Evolutionary conservation across 2,888 invertebrate genomes (phyloP), one percentile per base, ranked within the genome.

Genomic region (Drosophila formosana): DNA sequence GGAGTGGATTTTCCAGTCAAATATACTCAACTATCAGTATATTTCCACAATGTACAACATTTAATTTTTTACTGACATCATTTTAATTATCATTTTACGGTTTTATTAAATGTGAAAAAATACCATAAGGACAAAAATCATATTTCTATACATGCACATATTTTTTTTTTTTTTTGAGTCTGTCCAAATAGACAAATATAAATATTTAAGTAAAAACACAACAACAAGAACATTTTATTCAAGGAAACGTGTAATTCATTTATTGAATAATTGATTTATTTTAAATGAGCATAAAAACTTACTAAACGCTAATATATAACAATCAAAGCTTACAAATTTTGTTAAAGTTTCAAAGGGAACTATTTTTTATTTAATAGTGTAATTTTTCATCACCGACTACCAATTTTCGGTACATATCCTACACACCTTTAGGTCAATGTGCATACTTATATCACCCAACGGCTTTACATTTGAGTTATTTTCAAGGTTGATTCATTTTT

Each of bases 11-110:
- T 37, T 37, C n/a, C 11, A n/a, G n/a, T 37, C 4, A 37, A 37
- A 37, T 37, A 37, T 37, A 37, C 37, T 37, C 37, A 60, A 28
- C 37, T 13, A 18, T 30, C 8, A 23, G 37, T 55, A 7, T n/a
- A 46, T 43, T 28, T 11, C 37, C n/a, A 37, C 37, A 37, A n/a
- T 37, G 37, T 37, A 37, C 37, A 37, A 37, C n/a, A 37, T 37
- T 37, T 5, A 2, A 37, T 37, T 37, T 5, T 37, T n/a, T 37
- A 30, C 7, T 30, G 6, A 7, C 30, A 30, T 6, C 6, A 30
- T 5, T 37, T n/a, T 37, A n/a, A 4, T 11, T 4, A n/a, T n/a
- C 37, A 37, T 37, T 37, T 37, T n/a, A 37, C 5, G 37, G 4
- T 37, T 37, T 37, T 11, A 37, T n/a, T 11, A 11, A 37, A n/a